A percentile compares a stretch with the other conserved stretches of the same genome.
phyloP scores from a whole-genome alignment of 2,888 invertebrate species.

The Vanessa cardui region DNA sequence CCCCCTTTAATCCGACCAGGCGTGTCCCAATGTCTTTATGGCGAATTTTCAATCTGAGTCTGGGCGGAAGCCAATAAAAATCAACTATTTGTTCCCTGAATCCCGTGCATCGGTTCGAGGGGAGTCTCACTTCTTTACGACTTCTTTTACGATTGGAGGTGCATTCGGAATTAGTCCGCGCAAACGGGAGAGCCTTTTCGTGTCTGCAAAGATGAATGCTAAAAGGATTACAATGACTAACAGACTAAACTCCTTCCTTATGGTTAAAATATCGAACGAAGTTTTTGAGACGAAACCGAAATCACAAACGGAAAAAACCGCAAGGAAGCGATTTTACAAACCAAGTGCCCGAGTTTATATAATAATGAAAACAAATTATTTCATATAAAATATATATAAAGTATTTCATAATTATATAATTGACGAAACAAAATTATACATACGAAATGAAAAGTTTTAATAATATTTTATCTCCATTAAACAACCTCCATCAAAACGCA shows the following conservation, averaged over 20 bases:
- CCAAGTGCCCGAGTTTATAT: too few species aligned
- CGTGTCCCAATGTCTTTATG: constrained; percentile 83
- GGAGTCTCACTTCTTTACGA: constrained; percentile 80
- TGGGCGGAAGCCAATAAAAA: constrained; percentile 82
- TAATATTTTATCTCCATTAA: too few species aligned
- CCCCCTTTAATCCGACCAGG: constrained; percentile 79
- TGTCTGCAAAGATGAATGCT: constrained; percentile 76
- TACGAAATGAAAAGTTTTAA: too few species aligned
- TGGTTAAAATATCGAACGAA: constrained; percentile 48
- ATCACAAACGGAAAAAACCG: neutral
- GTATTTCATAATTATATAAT: too few species aligned
- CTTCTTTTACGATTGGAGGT: constrained; percentile 82
- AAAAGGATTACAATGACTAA: constrained; percentile 78
- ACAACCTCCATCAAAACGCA: too few species aligned
- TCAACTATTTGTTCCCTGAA: constrained; percentile 81
- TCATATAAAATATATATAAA: too few species aligned
- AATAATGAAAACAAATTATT: too few species aligned
- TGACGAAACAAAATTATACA: too few species aligned
- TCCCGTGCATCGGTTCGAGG: constrained; percentile 77
- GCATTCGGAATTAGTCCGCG: constrained; percentile 80
- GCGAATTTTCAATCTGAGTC: constrained; percentile 82
- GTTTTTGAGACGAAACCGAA: constrained; percentile 44
- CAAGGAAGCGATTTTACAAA: neutral
- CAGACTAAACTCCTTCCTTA: constrained; percentile 52
- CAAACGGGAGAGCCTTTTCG: constrained; percentile 76